Conservation (phyloP, 2,797 vertebrate genomes). For the Rallus crepitans region DNA sequence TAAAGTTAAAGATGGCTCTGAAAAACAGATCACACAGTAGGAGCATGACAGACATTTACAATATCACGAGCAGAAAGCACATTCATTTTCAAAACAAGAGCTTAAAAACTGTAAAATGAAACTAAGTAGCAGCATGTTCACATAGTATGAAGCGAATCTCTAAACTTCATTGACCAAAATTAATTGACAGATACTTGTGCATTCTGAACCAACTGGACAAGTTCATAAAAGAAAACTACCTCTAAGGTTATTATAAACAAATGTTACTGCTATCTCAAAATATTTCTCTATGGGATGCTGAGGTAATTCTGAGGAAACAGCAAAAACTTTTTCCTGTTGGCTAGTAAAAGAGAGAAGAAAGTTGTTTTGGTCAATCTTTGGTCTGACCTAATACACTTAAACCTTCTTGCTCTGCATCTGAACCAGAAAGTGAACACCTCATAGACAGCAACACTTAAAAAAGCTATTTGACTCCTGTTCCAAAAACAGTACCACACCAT, state of each 20-base stretch:
- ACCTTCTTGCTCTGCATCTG: not conserved
- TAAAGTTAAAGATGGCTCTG: not conserved
- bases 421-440: not conserved
- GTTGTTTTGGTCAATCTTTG: not conserved
- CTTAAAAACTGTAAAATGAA: not conserved
- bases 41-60: not conserved
- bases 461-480: not conserved
- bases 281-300: not conserved
- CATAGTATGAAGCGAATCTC: not conserved
- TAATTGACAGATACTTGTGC: not conserved
- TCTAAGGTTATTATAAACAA: not conserved
- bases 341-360: not conserved
- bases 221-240: not conserved
- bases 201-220: not conserved
- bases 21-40: not conserved
- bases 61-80: not conserved
- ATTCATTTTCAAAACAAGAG: not conserved
- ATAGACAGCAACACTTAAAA: not conserved
- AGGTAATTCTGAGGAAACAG: not conserved
- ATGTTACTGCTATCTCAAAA: not conserved
- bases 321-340: not conserved
- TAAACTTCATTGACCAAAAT: not conserved
- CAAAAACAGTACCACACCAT: not conserved
- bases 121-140: not conserved
- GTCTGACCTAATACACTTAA: not conserved